Evolutionary conservation across 35 echinoderm and acorn worm genomes (phyloP).

Genomic region (Ophiothrix spiculata): DNA sequence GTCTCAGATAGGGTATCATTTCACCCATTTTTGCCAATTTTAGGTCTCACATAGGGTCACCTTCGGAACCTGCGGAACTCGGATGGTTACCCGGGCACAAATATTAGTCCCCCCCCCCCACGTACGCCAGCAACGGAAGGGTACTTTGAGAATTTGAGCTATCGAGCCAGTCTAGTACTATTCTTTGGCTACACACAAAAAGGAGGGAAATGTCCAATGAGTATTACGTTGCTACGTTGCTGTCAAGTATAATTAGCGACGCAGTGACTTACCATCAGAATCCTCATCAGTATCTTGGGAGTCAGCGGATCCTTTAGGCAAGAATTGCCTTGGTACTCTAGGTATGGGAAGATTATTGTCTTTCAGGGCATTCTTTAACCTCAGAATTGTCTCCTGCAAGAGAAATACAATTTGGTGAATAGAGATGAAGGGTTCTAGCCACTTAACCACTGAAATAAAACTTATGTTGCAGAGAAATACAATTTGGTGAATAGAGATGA

Average conservation of each 20-base stretch:
- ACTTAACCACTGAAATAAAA: neutral
- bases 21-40: too few relatives aligned
- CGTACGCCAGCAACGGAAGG: too few relatives aligned
- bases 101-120: too few relatives aligned
- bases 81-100: too few relatives aligned
- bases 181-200: neutral
- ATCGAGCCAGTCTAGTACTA: neutral
- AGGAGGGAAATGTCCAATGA: neutral
- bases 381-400: neutral
- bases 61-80: too few relatives aligned
- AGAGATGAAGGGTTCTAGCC: neutral
- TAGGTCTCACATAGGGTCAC: too few relatives aligned
- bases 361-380: neutral
- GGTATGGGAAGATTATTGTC: neutral
- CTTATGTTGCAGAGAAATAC: neutral
- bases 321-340: neutral
- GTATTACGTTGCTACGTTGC: neutral
- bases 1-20: too few relatives aligned
- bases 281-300: neutral
- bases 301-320: neutral
- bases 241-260: neutral
- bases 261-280: neutral
- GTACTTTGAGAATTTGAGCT: neutral
- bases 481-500: too few relatives aligned
- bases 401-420: too few relatives aligned